Percentiles rank a stretch among this genome's conserved stretches.
These are phyloP conservation scores for Xiphophorus couchianus DNA, from an alignment of 2,113 vertebrate species.

Conservation along the genomic window DNA sequence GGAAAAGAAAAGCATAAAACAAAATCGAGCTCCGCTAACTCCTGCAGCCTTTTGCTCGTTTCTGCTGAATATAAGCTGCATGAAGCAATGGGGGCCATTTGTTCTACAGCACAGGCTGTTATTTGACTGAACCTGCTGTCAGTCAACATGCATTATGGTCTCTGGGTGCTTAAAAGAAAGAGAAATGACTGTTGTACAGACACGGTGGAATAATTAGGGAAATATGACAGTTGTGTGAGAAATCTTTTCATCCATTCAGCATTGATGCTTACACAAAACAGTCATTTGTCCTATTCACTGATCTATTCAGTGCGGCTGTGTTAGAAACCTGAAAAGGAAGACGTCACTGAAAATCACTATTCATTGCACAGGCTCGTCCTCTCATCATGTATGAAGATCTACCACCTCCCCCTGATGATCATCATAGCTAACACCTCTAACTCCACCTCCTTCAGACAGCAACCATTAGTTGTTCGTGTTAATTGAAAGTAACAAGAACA, in stretches of 20 bases:
- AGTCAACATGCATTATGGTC: neutral
- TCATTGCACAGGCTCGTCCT: slow-evolving; percentile 5
- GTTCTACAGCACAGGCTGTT: neutral
- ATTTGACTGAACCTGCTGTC: neutral
- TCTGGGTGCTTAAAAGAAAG: neutral
- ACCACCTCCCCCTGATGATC: slow-evolving; percentile 19
- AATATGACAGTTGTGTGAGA: neutral
- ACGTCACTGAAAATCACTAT: slow-evolving; percentile 32
- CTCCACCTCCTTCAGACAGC: neutral
- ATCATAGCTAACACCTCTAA: slow-evolving; percentile 39
- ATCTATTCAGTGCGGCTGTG: slow-evolving; percentile 8
- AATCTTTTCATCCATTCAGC: too few species aligned
- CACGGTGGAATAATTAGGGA: neutral
- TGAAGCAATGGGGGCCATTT: neutral
- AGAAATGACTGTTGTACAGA: neutral
- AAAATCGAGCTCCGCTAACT: neutral
- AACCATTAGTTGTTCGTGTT: slow-evolving; percentile 22
- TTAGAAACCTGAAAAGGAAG: slow-evolving; percentile 36
- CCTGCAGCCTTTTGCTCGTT: neutral
- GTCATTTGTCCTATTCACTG: slow-evolving; percentile 29
- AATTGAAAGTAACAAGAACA: slow-evolving; percentile 70
- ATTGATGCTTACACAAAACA: slow-evolving; percentile 22
- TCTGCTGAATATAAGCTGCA: neutral
- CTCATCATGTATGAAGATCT: neutral
- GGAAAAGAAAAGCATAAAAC: slow-evolving; percentile 3